Evolutionary conservation across 2,888 invertebrate species (phyloP).

Genomic region (Icerya purchasi): DNA sequence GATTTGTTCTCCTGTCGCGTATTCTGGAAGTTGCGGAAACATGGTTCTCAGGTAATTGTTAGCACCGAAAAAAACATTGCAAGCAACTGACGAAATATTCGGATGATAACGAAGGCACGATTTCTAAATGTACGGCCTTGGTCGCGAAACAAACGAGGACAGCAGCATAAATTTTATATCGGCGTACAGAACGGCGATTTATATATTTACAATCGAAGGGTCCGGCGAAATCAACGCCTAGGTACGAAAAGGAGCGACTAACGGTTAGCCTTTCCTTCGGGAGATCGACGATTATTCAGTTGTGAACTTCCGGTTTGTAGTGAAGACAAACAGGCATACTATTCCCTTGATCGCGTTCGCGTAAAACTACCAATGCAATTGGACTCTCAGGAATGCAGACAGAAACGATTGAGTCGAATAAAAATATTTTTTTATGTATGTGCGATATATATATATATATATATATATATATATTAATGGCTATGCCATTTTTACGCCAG

Average conservation of each 20-base stretch:
- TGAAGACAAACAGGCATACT: too few relatives aligned
- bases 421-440: too few relatives aligned
- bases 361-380: too few relatives aligned
- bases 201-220: conserved; percentile 1
- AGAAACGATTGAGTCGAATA: too few relatives aligned
- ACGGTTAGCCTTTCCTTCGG: not conserved
- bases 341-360: too few relatives aligned
- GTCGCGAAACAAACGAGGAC: conserved; percentile 6
- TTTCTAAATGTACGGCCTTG: conserved; percentile 5
- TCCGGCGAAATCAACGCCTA: conserved; percentile 7
- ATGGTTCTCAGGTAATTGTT: not conserved
- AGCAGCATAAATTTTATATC: conserved; percentile 1
- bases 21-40: not conserved
- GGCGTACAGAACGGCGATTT: not conserved
- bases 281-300: conserved; percentile 6
- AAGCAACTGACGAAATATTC: conserved; percentile 3
- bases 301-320: not conserved
- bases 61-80: conserved; percentile 15
- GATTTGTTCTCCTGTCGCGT: too few relatives aligned
- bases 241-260: not conserved
- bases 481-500: too few relatives aligned
- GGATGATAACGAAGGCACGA: not conserved
- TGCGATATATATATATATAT: too few relatives aligned
- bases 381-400: too few relatives aligned
- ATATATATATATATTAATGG: too few relatives aligned